Conservation (phyloP, 2,888 invertebrate genomes). For the Rhyacophila evoluta region DNA sequence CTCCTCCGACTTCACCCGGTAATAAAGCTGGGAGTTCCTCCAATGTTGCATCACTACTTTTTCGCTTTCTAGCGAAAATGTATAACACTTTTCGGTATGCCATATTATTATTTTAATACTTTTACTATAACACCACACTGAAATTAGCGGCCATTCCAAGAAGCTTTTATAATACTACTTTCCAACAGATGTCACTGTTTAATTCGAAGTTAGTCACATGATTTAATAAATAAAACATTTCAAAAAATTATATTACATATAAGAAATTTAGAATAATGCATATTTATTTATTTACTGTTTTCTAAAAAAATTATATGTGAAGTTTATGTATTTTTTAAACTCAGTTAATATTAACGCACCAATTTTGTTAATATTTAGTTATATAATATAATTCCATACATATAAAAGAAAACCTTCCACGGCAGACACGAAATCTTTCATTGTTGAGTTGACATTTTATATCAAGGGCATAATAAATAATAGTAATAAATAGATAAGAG, state of each 20-base stretch:
- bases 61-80: slow-evolving; percentile 47
- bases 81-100: slow-evolving; percentile 53
- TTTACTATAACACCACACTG: not conserved
- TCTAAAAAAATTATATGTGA: too few relatives aligned
- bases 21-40: slow-evolving; percentile 45
- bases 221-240: too few relatives aligned
- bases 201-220: too few relatives aligned
- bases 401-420: too few relatives aligned
- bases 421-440: not conserved
- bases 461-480: not conserved
- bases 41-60: slow-evolving; percentile 43
- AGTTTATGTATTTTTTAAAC: too few relatives aligned
- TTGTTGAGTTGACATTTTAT: not conserved
- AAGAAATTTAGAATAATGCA: too few relatives aligned
- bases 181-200: not conserved
- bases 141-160: not conserved
- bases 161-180: not conserved
- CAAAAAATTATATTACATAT: too few relatives aligned
- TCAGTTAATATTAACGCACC: too few relatives aligned
- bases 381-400: too few relatives aligned
- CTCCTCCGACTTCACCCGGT: slow-evolving; percentile 40
- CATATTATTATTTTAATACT: slow-evolving; percentile 36
- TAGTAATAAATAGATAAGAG: not conserved
- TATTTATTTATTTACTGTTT: too few relatives aligned
- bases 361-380: too few relatives aligned